Base-by-base conservation (phyloP, 1,140 invertebrate species). In the Rhopalosiphum padi region DNA sequence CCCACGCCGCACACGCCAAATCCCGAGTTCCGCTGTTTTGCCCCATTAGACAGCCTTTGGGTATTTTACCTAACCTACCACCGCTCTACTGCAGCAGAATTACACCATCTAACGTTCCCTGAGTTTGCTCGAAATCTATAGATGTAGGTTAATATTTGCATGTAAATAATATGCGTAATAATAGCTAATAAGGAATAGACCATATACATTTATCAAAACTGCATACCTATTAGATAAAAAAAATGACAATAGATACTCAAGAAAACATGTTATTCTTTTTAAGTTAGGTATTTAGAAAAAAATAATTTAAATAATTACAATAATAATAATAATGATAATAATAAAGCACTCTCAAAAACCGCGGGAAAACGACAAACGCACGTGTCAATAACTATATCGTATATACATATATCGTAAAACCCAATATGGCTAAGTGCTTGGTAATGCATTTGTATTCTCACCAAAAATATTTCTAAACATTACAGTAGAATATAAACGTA, bases 21-120 rank as follows among this genome's bases (percentile, higher is more conserved):
- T 89, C 23, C 87, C 48, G 87, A 89, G 87, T 89, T 89, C 87
- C 51, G 87, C 46, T 88, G 46, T 89, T 89, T 89, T 89, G 48
- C n/a, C 48, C 87, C 87, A 88, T 51, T 51, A 88, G 46, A 88
- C 87, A n/a, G 48, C 87, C n/a, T 53, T 23, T n/a, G 87, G 87
- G 2, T 88, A 30, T 53, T 88, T 88, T 88, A 35, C 87, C 48
- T 89, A 55, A 55, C 48, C n/a, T 15, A 51, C 48, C 48, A 11
- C 35, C n/a, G 9, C 87, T 35, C 18, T 30, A 41, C 8, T 87
- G 25, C 35, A 89, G 30, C 18, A 22, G 2, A 37, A 53, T 43
- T 53, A 41, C n/a, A 51, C 5, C 48, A 6, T 51, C 18, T 46
- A 22, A 87, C 30, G 43, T 41, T 46, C 43, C 7, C 11, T 15